Percentiles rank a stretch among this genome's conserved stretches.
Evolutionary conservation across 2,797 vertebrate species (phyloP).

Genomic region (Leptatherina wallacei): DNA sequence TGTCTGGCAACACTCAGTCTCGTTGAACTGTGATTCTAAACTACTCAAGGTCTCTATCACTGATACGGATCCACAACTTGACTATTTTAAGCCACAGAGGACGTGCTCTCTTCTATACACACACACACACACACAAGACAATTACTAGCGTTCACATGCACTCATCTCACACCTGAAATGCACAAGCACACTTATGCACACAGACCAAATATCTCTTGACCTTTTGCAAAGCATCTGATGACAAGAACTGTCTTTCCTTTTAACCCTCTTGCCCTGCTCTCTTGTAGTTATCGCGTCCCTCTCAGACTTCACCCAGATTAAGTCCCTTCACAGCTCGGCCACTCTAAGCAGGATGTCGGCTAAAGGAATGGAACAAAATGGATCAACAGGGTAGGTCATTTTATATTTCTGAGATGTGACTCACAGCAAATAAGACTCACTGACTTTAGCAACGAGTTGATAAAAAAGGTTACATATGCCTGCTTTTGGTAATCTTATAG

Average conservation of each 20-base stretch:
- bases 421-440: conserved; percentile 56
- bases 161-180: conserved; percentile 34
- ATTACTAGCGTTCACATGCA: conserved; percentile 43
- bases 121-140: conserved; percentile 23
- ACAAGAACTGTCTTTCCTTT: conserved; percentile 83
- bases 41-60: conserved; percentile 74
- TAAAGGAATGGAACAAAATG: conserved; percentile 39
- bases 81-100: conserved; percentile 84
- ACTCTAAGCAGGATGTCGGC: conserved; percentile 52
- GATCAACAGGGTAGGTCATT: conserved; percentile 56
- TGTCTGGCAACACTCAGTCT: conserved; percentile 71
- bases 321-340: conserved; percentile 72
- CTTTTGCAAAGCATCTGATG: conserved; percentile 75
- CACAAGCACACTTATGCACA: conserved; percentile 42
- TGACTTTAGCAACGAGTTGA: conserved; percentile 57
- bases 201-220: conserved; percentile 63
- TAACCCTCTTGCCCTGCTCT: conserved; percentile 81
- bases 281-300: conserved; percentile 77
- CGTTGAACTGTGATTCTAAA: conserved; percentile 81
- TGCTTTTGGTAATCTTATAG: conserved; percentile 47
- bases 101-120: conserved; percentile 18
- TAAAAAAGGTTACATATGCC: conserved; percentile 40
- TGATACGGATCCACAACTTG: conserved; percentile 76
- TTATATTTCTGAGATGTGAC: conserved; percentile 66
- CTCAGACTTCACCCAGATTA: conserved; percentile 78